Evolutionary conservation across 2,797 vertebrate species (phyloP), one percentile per base, ranked within the genome.

Genomic region (Lateolabrax maculatus): DNA sequence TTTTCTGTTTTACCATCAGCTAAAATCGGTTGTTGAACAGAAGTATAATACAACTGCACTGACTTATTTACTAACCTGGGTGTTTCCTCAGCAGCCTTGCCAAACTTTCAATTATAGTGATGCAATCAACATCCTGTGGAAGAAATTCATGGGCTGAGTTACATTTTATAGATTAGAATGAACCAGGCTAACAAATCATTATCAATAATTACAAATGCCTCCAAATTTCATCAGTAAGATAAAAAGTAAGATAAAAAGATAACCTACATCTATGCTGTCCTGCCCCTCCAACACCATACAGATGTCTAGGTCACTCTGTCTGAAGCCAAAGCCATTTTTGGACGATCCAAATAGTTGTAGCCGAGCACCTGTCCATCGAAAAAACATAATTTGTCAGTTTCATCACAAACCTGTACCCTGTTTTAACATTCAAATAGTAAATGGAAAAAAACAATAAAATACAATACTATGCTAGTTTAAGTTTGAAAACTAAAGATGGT

Each of bases 251-350:
- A 49, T 10, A 8, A 27, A 57, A 9, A 1, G 13, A 46, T 21
- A 34, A 79, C 93, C 55, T 94, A 97, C 98, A 92, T 97, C 96
- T 63, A 97, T 94, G 57, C 94, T 96, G 77, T 98, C 97, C 79
- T 94, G 92, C 5, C 97, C 97, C 65, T 98, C 96, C 80, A 98
- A 87, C 44, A 97, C 97, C 97, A 98, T 98, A 84, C 98, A 99
- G 80, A 99, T 97, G 89, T 99, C 98, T 4, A 98, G 94, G 92
- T 99, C 98, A 93, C 98, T 99, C 93, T 98, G 96, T 89, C 96
- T 97, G 93, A 99, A 98, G 43, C 98, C 98, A 95, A 98, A 98
- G 58, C 98, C 98, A 90, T 99, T 99, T 94, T 97, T 98, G 76
- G 98, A 99, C 5, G 97, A 99, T 57, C 98, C 97, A 95, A 99